phyloP scores from a whole-genome alignment of 2,888 invertebrate species.

The Endotricha flammealis region DNA sequence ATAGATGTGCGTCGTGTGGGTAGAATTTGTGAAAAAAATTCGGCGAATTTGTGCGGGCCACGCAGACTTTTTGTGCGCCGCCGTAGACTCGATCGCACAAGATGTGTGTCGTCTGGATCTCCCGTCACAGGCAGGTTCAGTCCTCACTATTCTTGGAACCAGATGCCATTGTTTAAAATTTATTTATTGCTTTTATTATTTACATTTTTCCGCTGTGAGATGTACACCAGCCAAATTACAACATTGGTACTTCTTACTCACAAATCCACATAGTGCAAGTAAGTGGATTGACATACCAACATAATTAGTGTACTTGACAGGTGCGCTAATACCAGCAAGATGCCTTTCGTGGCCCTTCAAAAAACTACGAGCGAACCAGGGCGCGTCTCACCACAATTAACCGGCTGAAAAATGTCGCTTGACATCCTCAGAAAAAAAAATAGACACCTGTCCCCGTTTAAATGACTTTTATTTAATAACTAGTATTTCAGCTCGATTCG shows the following conservation, averaged over 20 bases:
- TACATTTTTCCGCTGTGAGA: too few relatives aligned
- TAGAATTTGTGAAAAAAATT: too few relatives aligned
- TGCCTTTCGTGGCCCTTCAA: constrained; percentile 48
- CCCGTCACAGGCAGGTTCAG: too few relatives aligned
- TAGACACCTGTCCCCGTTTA: constrained; percentile 50
- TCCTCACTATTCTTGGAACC: too few relatives aligned
- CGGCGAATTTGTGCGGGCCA: too few relatives aligned
- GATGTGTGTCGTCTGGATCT: too few relatives aligned
- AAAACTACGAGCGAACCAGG: constrained; percentile 56
- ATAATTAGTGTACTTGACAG: constrained; percentile 39
- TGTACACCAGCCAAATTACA: too few relatives aligned
- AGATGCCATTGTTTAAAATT: too few relatives aligned
- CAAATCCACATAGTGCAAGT: background rate
- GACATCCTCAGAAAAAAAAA: constrained; percentile 58
- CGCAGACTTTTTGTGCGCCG: too few relatives aligned
- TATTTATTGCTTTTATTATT: too few relatives aligned
- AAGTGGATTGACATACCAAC: constrained; percentile 11
- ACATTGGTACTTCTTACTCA: background rate
- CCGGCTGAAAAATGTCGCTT: constrained; percentile 65
- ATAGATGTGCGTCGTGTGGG: too few relatives aligned
- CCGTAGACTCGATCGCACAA: too few relatives aligned
- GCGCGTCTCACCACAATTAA: constrained; percentile 53
- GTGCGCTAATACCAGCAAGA: constrained; percentile 50
- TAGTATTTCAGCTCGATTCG: constrained; percentile 21
- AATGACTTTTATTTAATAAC: constrained; percentile 34